These are phyloP conservation scores for Pteropus rufus DNA, from an alignment of 2,797 vertebrate species.

Conservation along the genomic window DNA sequence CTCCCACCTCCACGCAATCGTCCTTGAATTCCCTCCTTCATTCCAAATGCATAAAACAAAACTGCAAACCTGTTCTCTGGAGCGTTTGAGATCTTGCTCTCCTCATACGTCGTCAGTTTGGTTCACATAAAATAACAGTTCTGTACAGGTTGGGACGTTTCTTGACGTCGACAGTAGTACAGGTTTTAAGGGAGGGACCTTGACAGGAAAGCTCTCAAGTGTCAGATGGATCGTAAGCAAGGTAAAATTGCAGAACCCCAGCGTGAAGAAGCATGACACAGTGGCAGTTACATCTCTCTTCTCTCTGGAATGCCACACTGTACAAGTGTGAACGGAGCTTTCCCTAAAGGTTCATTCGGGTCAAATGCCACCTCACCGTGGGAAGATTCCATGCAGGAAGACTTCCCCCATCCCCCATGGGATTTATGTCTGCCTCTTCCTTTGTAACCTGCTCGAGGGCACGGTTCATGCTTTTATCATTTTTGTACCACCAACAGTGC, in stretches of 20 bases:
- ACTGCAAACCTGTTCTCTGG: not conserved
- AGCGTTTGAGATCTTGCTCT: not conserved
- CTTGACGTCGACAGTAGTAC: not conserved
- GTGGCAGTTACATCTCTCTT: not conserved
- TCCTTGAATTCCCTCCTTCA: not conserved
- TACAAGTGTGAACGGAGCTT: not conserved
- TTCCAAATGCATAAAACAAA: not conserved
- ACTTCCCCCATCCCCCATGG: not conserved
- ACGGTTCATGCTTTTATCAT: not conserved
- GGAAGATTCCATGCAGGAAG: not conserved
- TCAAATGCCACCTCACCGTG: not conserved
- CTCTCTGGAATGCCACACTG: not conserved
- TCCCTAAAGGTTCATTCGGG: not conserved
- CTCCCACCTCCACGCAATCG: not conserved
- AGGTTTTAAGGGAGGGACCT: not conserved
- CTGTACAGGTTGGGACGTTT: not conserved
- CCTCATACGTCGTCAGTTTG: not conserved
- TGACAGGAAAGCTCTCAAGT: not conserved
- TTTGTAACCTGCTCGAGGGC: not conserved
- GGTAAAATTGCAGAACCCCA: not conserved
- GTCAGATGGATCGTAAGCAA: not conserved
- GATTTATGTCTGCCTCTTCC: not conserved
- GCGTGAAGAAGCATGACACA: not conserved
- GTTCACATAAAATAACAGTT: not conserved
- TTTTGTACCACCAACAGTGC: not conserved